Conservation (phyloP, 1,140 invertebrate genomes). For the Lysiphlebus fabarum region DNA sequence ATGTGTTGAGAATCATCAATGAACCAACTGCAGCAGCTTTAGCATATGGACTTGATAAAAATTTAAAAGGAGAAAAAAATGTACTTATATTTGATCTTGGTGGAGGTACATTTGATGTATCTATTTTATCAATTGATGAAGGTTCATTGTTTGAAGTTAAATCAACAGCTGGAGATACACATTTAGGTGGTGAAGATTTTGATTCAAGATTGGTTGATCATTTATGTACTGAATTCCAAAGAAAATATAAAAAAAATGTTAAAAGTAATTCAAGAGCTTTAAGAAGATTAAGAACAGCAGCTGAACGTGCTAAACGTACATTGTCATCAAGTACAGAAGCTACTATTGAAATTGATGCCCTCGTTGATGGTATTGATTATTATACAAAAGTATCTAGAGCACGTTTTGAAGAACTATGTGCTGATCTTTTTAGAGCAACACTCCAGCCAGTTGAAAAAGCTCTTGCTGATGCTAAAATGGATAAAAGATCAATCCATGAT, state of each 20-base stretch:
- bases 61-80: constrained; percentile 70
- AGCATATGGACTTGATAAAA: constrained; percentile 77
- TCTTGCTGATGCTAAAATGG: constrained; percentile 70
- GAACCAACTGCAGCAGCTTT: constrained; percentile 72
- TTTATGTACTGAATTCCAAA: constrained; percentile 59
- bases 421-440: constrained; percentile 61
- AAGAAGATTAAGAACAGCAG: constrained; percentile 65
- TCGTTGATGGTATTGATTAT: constrained; percentile 61
- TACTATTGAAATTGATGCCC: constrained; percentile 59
- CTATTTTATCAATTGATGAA: constrained; percentile 81
- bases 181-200: constrained; percentile 80
- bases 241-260: constrained; percentile 57
- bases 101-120: constrained; percentile 81
- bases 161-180: constrained; percentile 74
- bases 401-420: constrained; percentile 64
- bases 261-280: constrained; percentile 52
- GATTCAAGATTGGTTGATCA: constrained; percentile 78
- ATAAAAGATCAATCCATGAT: constrained; percentile 70
- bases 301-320: constrained; percentile 61
- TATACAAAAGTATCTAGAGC: constrained; percentile 62
- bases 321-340: constrained; percentile 61
- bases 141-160: constrained; percentile 78
- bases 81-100: constrained; percentile 74
- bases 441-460: constrained; percentile 66
- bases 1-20: constrained; percentile 82